phyloP scores from a whole-genome alignment of 2,113 vertebrate genomes.

The Nicator chloris region DNA sequence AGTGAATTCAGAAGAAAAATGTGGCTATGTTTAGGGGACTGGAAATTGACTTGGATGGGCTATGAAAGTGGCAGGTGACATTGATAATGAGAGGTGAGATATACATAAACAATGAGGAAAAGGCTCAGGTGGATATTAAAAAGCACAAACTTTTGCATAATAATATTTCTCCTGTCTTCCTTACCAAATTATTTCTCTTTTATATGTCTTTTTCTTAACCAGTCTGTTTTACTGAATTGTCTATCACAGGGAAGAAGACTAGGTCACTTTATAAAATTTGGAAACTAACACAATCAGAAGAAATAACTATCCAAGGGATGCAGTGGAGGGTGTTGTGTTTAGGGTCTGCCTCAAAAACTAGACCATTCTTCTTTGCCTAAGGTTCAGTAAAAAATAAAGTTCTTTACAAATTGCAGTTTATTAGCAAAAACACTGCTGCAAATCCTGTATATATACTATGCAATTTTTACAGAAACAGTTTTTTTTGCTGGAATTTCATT shows the following conservation, averaged over 20 bases:
- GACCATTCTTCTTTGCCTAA: background rate
- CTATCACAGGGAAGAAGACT: background rate
- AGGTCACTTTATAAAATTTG: background rate
- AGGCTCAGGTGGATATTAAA: background rate
- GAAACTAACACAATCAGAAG: background rate
- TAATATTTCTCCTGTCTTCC: background rate
- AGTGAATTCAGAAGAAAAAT: background rate
- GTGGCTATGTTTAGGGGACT: background rate
- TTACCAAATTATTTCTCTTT: background rate
- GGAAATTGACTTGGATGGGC: background rate
- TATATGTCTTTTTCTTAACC: background rate
- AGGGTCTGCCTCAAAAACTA: background rate
- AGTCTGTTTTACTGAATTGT: background rate
- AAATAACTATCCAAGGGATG: background rate
- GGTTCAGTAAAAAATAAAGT: background rate
- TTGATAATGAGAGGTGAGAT: background rate
- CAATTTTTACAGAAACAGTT: background rate
- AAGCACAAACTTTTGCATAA: background rate
- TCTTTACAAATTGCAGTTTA: background rate
- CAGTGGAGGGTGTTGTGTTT: background rate
- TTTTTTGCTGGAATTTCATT: background rate
- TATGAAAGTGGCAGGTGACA: background rate
- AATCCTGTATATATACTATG: background rate
- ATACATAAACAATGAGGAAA: background rate
- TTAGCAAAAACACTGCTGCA: background rate